Percentiles rank a stretch among this genome's conserved stretches.
phyloP scores from a whole-genome alignment of 2,113 vertebrate species.

The Oreochromis niloticus region DNA sequence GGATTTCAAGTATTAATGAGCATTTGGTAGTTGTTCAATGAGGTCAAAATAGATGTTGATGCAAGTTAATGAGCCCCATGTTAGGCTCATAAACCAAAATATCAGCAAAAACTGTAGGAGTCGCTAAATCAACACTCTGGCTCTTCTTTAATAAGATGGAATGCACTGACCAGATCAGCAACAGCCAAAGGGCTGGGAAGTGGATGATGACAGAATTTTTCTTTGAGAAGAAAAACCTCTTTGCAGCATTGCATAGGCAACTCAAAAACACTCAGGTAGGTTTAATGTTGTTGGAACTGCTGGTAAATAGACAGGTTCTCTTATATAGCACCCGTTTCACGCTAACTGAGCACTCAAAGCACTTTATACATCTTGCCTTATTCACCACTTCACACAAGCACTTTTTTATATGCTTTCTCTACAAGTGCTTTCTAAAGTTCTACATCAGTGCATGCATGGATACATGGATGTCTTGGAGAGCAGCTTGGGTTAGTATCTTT shows the following conservation, averaged over 20 bases:
- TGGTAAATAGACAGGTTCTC: background rate
- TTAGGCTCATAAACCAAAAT: background rate
- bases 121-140: background rate
- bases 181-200: fast-evolving
- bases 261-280: background rate
- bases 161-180: background rate
- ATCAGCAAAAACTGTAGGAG: background rate
- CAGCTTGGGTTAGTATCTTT: background rate
- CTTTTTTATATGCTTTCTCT: background rate
- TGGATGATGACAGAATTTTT: background rate
- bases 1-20: background rate
- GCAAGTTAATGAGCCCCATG: background rate
- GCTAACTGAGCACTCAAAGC: background rate
- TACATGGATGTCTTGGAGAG: background rate
- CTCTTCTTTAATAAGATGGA: background rate
- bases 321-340: background rate
- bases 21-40: background rate
- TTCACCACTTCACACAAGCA: background rate
- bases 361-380: background rate
- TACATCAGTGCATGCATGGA: background rate
- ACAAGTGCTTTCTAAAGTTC: background rate
- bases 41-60: background rate
- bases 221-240: background rate
- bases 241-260: background rate
- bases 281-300: background rate